Base-by-base conservation (phyloP, 2,113 vertebrate species). In the Rhinolophus sinicus region DNA sequence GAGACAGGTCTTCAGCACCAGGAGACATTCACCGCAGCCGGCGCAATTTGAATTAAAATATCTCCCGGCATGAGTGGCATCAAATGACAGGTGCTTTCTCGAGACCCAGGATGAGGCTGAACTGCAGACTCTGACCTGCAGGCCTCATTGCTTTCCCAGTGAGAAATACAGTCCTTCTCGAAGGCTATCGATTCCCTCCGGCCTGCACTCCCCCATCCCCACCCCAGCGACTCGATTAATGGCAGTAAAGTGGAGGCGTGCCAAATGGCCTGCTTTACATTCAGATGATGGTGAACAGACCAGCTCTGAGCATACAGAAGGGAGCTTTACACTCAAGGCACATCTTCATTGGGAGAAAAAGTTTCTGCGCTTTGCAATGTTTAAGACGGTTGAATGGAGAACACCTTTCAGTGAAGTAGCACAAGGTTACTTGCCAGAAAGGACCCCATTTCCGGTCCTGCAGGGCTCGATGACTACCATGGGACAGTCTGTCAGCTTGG, bases 21-120 rank as follows among this genome's bases (percentile, higher is more conserved):
- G 35, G 38, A 97, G 60, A 47, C 52, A 64, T 84, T 52, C 15
- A 76, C 89, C 95, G 65, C 65, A 13, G 16, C 30, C 1, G 44
- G 72, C 50, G 77, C 30, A 33, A 73, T 67, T 5, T 70, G 87
- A 98, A 96, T 95, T 78, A 95, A 96, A 97, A 93, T 30, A 82
- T 69, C 19, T 62, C n/a, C 0, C 2, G 56, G 60, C 58, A 40
- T 65, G 92, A 96, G 28, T 2, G 26, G 56, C 84, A 56, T 73
- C 24, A n/a, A 24, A 95, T 60, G 86, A 97, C 70, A 97, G 90
- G 78, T 33, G 28, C 22, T 94, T 95, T 72, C 80, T 90, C 0
- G 22, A 88, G 50, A 84, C 67, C 94, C 87, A 85, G 78, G 30
- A 92, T 0, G 73, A 96, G 86, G 35, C 13, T 82, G 91, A 94